Evolutionary conservation across 2,797 vertebrate genomes (phyloP), one percentile per base, ranked within the genome.

Genomic region (Trematomus bernacchii): DNA sequence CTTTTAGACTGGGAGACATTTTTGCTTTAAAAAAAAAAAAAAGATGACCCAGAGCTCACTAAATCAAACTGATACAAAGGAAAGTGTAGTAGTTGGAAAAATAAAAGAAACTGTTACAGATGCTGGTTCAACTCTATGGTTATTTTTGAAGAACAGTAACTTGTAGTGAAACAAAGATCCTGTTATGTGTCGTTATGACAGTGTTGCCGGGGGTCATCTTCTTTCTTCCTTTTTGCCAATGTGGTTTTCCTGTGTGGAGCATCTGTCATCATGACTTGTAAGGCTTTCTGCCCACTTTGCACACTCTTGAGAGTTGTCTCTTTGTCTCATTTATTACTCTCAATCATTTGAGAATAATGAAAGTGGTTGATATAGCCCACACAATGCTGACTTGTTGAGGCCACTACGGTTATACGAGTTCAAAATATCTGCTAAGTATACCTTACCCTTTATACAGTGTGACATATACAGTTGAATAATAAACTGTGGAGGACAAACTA

Each of bases 241-340:
- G 47, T 67, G 46, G 54, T 66, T 84, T 73, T 71, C 55, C 47
- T 54, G 71, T 60, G 40, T 11, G 9, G 2, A 18, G 11, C 16
- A 42, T 64, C 53, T 46, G 53, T 65, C 47, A 66, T 33, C 10
- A 11, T 27, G 10, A n/a, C 19, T 58, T 14, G 15, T 19, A 13
- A 40, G 14, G 59, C 48, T 42, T 33, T 53, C 44, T 54, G 21
- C 10, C 27, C 48, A 27, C n/a, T 69, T 46, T 23, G 11, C n/a
- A 50, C 13, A 9, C 15, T 59, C 33, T 72, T 42, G 60, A 44
- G 10, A 23, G 11, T 21, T 55, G 13, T 21, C 18, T 50, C 13
- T 13, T 48, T 27, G 13, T 23, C 21, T 74, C 51, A 65, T 65
- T 51, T 33, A 37, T 27, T 23, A 9, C 55, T 50, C 23, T 30